Evolutionary conservation across 1,140 invertebrate species (phyloP).

Genomic region (Drosophila bocki): DNA sequence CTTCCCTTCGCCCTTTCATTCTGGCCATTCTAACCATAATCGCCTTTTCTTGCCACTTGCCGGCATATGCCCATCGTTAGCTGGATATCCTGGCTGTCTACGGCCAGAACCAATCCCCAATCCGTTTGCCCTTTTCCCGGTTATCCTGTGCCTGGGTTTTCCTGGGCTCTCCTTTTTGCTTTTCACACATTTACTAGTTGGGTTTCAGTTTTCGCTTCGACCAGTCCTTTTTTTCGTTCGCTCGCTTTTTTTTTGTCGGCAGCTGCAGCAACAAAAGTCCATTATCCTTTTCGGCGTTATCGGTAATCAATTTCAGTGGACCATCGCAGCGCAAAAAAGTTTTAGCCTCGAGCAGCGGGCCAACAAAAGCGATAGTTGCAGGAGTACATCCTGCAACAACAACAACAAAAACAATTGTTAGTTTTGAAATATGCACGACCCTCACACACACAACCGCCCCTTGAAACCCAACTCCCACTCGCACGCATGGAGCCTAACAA

Average conservation of each 20-base stretch:
- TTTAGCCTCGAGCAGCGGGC: slow-evolving; percentile 43
- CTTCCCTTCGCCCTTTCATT: neutral
- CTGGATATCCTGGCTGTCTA: slow-evolving; percentile 32
- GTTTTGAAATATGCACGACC: slow-evolving; percentile 79
- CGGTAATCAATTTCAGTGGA: slow-evolving; percentile 81
- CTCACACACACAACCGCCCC: slow-evolving; percentile 3
- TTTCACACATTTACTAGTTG: slow-evolving; percentile 56
- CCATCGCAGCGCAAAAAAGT: slow-evolving; percentile 41
- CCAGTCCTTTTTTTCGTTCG: neutral
- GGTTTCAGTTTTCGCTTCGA: slow-evolving; percentile 38
- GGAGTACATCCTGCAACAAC: slow-evolving; percentile 11
- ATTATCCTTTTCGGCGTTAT: slow-evolving; percentile 80
- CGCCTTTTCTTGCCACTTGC: slow-evolving; percentile 56
- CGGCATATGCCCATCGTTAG: slow-evolving; percentile 54
- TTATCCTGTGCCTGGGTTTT: slow-evolving; percentile 9
- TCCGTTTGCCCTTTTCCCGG: slow-evolving; percentile 55
- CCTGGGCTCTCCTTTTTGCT: slow-evolving; percentile 28
- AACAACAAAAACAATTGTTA: slow-evolving; percentile 67
- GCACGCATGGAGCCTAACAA: slow-evolving; percentile 53
- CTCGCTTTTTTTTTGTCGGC: slow-evolving; percentile 28
- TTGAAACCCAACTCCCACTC: slow-evolving; percentile 1
- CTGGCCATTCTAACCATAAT: slow-evolving; percentile 44
- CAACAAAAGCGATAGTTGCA: slow-evolving; percentile 53
- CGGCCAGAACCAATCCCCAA: slow-evolving; percentile 36
- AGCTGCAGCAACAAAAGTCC: slow-evolving; percentile 77